phyloP scores from a whole-genome alignment of 1,140 invertebrate species.

The Drosophila carrolli region DNA sequence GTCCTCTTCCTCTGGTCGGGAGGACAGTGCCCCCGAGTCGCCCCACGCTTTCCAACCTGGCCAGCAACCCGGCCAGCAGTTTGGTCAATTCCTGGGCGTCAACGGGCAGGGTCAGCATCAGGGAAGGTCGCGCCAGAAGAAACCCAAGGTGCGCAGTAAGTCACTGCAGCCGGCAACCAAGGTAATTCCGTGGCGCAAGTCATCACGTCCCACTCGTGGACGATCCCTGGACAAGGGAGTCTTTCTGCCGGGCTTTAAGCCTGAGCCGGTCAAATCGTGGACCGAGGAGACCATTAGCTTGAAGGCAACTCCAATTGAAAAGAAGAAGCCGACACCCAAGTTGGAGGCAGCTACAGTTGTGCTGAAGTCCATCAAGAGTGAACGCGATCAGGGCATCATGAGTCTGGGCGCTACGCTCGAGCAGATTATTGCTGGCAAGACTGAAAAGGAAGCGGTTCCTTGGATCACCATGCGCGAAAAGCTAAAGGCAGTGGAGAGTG shows the following conservation, averaged over 20 bases:
- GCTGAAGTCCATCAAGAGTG: conserved; percentile 78
- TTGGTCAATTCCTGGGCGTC: conserved; percentile 71
- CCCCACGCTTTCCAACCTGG: conserved; percentile 56
- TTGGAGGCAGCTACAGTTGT: conserved; percentile 79
- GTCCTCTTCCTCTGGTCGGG: conserved; percentile 79
- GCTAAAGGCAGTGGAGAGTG: conserved; percentile 72
- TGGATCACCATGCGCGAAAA: conserved; percentile 84
- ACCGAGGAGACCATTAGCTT: conserved; percentile 87
- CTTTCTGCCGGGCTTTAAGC: conserved; percentile 75
- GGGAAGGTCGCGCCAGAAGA: conserved; percentile 72
- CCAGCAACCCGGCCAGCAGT: conserved; percentile 61
- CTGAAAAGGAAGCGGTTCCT: conserved; percentile 79
- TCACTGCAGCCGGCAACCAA: conserved; percentile 76
- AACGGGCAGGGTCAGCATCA: conserved; percentile 74
- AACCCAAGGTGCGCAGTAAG: conserved; percentile 73
- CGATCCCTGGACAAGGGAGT: conserved; percentile 78
- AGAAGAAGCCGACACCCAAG: conserved; percentile 81
- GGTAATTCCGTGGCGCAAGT: conserved; percentile 80
- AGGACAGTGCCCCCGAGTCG: conserved; percentile 79
- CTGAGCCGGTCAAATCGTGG: conserved; percentile 85
- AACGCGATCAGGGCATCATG: conserved; percentile 82
- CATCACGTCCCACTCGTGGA: conserved; percentile 74
- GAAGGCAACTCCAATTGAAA: conserved; percentile 85
- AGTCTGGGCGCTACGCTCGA: conserved; percentile 73
- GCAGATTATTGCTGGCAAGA: conserved; percentile 77